Conservation (phyloP, 1,140 invertebrate species). For the Penaeus chinensis region DNA sequence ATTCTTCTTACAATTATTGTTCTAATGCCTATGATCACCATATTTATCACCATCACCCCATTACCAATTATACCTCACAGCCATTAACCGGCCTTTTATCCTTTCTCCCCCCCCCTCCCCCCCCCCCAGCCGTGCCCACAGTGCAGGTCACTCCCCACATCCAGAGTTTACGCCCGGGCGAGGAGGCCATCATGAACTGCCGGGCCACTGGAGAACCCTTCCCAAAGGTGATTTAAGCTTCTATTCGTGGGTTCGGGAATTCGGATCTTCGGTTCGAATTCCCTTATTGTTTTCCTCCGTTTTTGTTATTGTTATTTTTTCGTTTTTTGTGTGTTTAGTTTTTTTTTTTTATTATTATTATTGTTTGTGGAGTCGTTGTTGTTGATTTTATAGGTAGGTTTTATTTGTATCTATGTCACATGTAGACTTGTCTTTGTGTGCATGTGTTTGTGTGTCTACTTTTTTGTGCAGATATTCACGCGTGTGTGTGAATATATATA, state of each 20-base stretch:
- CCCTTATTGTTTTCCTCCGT: neutral
- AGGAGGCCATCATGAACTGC: conserved; percentile 78
- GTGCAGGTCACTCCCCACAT: conserved; percentile 78
- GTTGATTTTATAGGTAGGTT: neutral
- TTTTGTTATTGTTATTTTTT: neutral
- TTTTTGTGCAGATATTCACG: neutral
- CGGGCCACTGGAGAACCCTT: conserved; percentile 79
- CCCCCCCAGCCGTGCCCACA: conserved; percentile 74
- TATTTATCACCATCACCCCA: neutral
- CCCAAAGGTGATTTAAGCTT: conserved; percentile 70
- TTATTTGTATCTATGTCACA: neutral
- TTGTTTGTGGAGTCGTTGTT: no score
- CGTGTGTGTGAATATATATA: neutral
- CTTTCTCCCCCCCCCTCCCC: no score
- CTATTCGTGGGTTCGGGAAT: neutral
- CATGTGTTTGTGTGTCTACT: neutral
- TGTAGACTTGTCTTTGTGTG: neutral
- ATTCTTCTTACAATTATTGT: neutral
- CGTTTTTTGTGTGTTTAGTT: no score
- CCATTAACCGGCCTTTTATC: no score
- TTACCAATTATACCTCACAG: neutral
- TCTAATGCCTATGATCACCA: neutral
- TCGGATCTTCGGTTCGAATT: neutral
- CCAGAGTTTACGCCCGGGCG: conserved; percentile 76
- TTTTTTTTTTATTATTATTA: no score